Percentiles rank a stretch among this genome's conserved stretches.
These are phyloP conservation scores for Sclerurus mexicanus DNA, from an alignment of 2,113 vertebrate species.

Conservation along the genomic window DNA sequence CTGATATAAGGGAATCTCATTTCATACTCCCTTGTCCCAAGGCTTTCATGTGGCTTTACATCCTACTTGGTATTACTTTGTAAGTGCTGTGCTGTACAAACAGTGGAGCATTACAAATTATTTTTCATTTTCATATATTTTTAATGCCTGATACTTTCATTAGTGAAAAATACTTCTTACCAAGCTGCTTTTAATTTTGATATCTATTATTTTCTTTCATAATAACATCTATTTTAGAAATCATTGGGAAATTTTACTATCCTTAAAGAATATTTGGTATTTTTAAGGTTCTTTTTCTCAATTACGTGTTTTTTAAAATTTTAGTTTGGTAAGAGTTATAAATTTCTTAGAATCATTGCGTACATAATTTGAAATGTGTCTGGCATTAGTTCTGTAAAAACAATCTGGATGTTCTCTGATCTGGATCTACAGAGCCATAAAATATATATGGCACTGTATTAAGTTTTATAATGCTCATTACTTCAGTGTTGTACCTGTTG, in stretches of 20 bases:
- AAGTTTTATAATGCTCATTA: slow-evolving; percentile 68
- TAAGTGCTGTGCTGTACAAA: neutral
- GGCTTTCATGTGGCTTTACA: slow-evolving; percentile 31
- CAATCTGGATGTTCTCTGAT: slow-evolving; percentile 60
- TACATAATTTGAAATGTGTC: slow-evolving; percentile 14
- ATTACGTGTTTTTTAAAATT: neutral
- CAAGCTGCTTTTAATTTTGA: neutral
- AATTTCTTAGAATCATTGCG: slow-evolving; percentile 3
- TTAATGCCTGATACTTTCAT: neutral
- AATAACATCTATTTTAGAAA: neutral
- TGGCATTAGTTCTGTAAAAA: slow-evolving; percentile 47
- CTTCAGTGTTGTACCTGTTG: slow-evolving; percentile 51
- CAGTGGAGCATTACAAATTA: neutral
- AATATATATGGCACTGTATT: slow-evolving; percentile 52
- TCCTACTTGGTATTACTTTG: neutral
- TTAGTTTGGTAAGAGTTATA: neutral
- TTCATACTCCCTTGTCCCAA: neutral
- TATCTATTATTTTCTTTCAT: neutral
- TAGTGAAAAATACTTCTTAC: neutral
- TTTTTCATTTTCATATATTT: neutral
- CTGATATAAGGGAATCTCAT: slow-evolving; percentile 7
- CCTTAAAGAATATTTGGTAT: neutral
- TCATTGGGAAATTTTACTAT: neutral
- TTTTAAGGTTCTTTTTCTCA: neutral
- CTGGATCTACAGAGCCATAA: slow-evolving; percentile 46